Percentiles rank a stretch among this genome's conserved stretches.
Conservation (phyloP, 2,113 vertebrate genomes). For the Penelope pileata region DNA sequence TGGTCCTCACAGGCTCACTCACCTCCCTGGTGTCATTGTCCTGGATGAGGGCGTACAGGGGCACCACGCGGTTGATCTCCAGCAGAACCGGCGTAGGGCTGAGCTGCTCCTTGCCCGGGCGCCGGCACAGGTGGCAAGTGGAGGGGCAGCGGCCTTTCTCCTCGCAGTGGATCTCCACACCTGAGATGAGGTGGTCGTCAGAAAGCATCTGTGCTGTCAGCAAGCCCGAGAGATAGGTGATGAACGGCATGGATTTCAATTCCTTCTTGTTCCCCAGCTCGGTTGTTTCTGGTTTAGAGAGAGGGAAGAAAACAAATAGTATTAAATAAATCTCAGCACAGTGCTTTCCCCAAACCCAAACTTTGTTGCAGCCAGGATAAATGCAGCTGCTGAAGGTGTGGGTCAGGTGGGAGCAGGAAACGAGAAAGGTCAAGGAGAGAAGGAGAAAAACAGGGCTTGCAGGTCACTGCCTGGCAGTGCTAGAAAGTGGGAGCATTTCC, state of each 20-base stretch:
- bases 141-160: conserved; percentile 93
- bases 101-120: conserved; percentile 87
- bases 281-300: conserved; percentile 85
- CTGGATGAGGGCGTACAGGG: conserved; percentile 93
- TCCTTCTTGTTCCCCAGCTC: conserved; percentile 93
- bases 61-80: conserved; percentile 91
- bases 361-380: background rate
- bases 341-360: background rate
- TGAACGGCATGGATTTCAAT: conserved; percentile 94
- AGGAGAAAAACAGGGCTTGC: background rate
- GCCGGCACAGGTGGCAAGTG: conserved; percentile 92
- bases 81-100: conserved; percentile 91
- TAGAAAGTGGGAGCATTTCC: background rate
- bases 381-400: background rate
- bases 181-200: conserved; percentile 89
- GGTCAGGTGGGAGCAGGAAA: background rate
- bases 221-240: conserved; percentile 93
- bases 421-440: background rate
- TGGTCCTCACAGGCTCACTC: background rate
- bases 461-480: background rate
- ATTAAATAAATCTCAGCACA: background rate
- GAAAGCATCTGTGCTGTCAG: conserved; percentile 93
- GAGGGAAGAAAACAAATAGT: background rate
- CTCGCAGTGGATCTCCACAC: conserved; percentile 94
- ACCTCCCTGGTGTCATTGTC: conserved; percentile 97